phyloP scores from a whole-genome alignment of 2,113 vertebrate species.

The Ciconia stormi region DNA sequence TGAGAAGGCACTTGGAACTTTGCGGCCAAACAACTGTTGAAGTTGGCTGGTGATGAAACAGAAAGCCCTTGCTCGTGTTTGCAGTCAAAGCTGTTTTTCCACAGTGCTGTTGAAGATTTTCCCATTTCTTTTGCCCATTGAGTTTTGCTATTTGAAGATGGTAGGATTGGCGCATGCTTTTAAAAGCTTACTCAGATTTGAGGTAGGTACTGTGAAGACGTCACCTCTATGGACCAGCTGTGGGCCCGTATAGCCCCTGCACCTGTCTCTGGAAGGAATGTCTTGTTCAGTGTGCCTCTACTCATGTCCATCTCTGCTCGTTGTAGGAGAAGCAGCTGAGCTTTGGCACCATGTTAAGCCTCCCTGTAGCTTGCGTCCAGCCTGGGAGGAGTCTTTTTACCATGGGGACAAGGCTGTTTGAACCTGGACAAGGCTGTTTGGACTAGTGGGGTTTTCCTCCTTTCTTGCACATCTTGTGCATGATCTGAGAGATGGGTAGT shows the following conservation, averaged over 20 bases:
- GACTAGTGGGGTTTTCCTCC: background rate
- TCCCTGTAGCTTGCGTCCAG: background rate
- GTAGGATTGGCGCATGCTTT: background rate
- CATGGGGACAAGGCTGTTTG: background rate
- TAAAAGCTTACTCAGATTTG: background rate
- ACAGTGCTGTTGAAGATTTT: background rate
- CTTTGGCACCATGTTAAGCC: background rate
- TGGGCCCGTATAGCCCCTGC: accelerated
- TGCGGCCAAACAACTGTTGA: background rate
- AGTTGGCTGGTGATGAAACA: background rate
- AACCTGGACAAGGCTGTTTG: background rate
- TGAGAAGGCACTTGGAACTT: background rate
- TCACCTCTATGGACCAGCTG: background rate
- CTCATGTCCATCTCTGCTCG: accelerated
- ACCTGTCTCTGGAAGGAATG: background rate
- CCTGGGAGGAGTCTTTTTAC: background rate
- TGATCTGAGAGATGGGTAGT: background rate
- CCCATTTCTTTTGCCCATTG: background rate
- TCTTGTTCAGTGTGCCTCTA: accelerated
- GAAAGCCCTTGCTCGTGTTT: background rate
- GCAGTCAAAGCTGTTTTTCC: background rate
- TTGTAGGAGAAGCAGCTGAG: background rate
- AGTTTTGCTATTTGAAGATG: background rate
- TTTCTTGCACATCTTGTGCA: background rate
- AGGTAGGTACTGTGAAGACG: background rate